These are phyloP conservation scores for Microplitis deprimator DNA, from an alignment of 2,888 invertebrate genomes.

Conservation along the genomic window DNA sequence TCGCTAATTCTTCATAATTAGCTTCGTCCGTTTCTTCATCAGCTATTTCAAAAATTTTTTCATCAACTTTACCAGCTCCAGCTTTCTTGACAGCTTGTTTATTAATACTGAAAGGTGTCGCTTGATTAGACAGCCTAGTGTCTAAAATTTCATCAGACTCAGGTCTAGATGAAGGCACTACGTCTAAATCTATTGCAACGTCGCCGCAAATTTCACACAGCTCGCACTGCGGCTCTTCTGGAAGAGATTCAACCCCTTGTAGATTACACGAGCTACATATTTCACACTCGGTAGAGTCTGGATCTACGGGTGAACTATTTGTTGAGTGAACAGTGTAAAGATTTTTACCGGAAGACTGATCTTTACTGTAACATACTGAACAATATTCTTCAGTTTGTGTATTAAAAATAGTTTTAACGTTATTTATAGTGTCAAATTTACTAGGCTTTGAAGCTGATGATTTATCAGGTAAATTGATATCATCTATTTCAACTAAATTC, in stretches of 20 bases:
- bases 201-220: constrained; percentile 68
- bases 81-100: constrained; percentile 48
- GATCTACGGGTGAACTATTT: constrained; percentile 64
- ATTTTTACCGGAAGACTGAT: constrained; percentile 57
- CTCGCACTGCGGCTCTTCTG: constrained; percentile 56
- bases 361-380: constrained; percentile 62
- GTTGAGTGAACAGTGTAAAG: constrained; percentile 63
- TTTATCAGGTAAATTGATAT: constrained; percentile 56
- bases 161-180: constrained; percentile 49
- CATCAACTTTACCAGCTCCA: constrained; percentile 42
- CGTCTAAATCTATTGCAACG: constrained; percentile 51
- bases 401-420: constrained; percentile 43
- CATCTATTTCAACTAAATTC: constrained; percentile 42
- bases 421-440: constrained; percentile 55
- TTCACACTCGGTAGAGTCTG: constrained; percentile 68
- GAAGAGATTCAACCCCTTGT: constrained; percentile 53
- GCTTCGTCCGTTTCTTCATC: constrained; percentile 48
- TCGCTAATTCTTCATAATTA: constrained; percentile 44
- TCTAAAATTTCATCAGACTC: constrained; percentile 49
- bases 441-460: constrained; percentile 42
- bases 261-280: constrained; percentile 66
- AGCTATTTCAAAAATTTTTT: constrained; percentile 45
- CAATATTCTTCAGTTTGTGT: constrained; percentile 64
- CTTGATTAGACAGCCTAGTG: constrained; percentile 36
- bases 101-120: constrained; percentile 52